These are phyloP conservation scores for Corythornis cristatus DNA, from an alignment of 2,113 vertebrate species.

Conservation along the genomic window DNA sequence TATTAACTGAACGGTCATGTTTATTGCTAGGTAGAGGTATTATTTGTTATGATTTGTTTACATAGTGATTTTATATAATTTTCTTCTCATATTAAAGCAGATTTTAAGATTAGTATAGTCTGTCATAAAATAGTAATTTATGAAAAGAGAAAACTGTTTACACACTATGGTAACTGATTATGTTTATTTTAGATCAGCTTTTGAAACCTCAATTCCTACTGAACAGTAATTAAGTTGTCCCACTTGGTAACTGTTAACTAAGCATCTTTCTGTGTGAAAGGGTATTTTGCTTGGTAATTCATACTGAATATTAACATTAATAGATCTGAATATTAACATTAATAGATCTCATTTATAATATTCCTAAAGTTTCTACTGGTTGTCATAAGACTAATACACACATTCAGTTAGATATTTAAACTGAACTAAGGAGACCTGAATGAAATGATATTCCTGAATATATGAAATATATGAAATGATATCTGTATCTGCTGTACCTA, in stretches of 20 bases:
- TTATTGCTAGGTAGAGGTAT: neutral
- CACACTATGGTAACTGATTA: neutral
- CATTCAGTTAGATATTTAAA: neutral
- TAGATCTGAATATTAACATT: neutral
- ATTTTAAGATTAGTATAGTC: conserved; percentile 26
- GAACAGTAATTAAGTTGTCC: neutral
- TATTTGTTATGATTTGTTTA: conserved; percentile 35
- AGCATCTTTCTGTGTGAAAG: neutral
- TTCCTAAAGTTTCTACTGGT: neutral
- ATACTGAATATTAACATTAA: neutral
- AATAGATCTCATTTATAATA: too few relatives aligned
- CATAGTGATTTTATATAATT: neutral
- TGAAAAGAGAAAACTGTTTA: neutral
- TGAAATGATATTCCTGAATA: neutral
- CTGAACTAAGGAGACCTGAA: neutral
- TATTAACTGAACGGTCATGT: neutral
- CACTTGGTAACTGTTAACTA: neutral
- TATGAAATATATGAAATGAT: too few relatives aligned
- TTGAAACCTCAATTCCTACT: neutral
- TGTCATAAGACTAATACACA: neutral
- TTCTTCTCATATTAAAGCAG: neutral
- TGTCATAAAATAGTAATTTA: neutral
- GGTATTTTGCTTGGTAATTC: neutral
- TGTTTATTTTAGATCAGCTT: neutral
- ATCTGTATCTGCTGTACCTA: neutral